Percentiles rank a stretch among this genome's conserved stretches.
Evolutionary conservation across 2,888 invertebrate species (phyloP).

Genomic region (Aspidiotus destructor): DNA sequence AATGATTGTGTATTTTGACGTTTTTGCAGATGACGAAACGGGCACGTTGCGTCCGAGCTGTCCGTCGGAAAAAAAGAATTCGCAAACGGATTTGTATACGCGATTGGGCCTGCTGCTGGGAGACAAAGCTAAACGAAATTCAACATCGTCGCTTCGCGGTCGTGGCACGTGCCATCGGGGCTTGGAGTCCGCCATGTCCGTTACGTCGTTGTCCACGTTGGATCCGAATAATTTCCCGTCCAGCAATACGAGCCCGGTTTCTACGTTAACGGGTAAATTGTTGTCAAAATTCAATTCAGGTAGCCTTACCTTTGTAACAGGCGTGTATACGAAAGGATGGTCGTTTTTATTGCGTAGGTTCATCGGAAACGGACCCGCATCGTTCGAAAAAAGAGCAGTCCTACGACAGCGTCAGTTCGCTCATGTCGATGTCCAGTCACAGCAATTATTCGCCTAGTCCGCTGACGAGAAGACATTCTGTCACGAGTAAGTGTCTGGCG

Average conservation of each 20-base stretch:
- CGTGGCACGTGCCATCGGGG: constrained; percentile 35
- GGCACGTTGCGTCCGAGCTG: constrained; percentile 53
- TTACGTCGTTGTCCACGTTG: constrained; percentile 49
- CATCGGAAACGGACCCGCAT: constrained; percentile 59
- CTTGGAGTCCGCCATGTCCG: constrained; percentile 45
- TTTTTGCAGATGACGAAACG: constrained; percentile 57
- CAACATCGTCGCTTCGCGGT: constrained; percentile 15
- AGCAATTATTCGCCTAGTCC: constrained; percentile 73
- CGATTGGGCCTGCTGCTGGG: constrained; percentile 71
- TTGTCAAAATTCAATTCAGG: background rate
- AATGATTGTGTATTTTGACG: too few species aligned
- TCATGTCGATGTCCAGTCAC: constrained; percentile 58
- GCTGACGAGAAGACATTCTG: constrained; percentile 65
- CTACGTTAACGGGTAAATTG: constrained; percentile 61
- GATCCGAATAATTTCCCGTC: constrained; percentile 60
- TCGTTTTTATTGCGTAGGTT: constrained; percentile 45
- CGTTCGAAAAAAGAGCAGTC: constrained; percentile 49
- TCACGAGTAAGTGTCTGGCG: constrained; percentile 53
- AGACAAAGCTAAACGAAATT: constrained; percentile 42
- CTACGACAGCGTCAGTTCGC: constrained; percentile 61
- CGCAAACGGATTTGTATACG: constrained; percentile 52
- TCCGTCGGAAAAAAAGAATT: constrained; percentile 32
- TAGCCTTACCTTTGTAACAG: background rate
- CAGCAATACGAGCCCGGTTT: constrained; percentile 79
- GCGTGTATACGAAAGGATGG: background rate